Percentiles rank a stretch among this genome's conserved stretches.
These are phyloP conservation scores for Lydus trimaculatus DNA, from an alignment of 2,888 invertebrate genomes.

Conservation along the genomic window DNA sequence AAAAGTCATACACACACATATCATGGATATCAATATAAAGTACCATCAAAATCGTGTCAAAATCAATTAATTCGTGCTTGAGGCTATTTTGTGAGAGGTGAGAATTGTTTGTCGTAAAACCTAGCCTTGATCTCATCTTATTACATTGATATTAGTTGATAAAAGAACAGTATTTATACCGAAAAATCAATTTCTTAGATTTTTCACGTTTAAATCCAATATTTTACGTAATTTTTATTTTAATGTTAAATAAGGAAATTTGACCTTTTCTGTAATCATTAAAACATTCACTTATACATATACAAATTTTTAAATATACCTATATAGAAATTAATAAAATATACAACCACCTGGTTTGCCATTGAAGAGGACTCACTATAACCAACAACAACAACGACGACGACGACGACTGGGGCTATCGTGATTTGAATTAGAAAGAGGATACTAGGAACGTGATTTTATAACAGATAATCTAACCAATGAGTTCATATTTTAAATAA, in stretches of 20 bases:
- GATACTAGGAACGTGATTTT: constrained; percentile 38
- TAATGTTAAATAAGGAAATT: constrained; percentile 1
- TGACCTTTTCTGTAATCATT: constrained; percentile 18
- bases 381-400: not conserved
- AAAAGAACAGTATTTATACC: constrained; percentile 24
- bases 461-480: constrained; percentile 38
- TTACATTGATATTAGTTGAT: constrained; percentile 34
- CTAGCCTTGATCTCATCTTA: constrained; percentile 34
- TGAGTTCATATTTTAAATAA: constrained; percentile 17
- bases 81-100: constrained; percentile 40
- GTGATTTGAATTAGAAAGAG: constrained; percentile 39
- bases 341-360: constrained; percentile 15
- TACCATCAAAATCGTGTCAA: constrained; percentile 39
- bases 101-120: constrained; percentile 31
- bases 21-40: constrained; percentile 38
- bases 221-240: not conserved
- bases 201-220: not conserved
- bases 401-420: constrained; percentile 16
- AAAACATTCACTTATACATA: constrained; percentile 12
- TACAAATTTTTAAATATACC: not conserved
- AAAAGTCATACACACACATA: constrained; percentile 37
- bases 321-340: not conserved
- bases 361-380: constrained; percentile 18
- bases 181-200: constrained; percentile 11
- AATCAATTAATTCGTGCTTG: constrained; percentile 42